Base-by-base conservation (phyloP, 2,113 vertebrate genomes). In the Campylorhamphus procurvoides region DNA sequence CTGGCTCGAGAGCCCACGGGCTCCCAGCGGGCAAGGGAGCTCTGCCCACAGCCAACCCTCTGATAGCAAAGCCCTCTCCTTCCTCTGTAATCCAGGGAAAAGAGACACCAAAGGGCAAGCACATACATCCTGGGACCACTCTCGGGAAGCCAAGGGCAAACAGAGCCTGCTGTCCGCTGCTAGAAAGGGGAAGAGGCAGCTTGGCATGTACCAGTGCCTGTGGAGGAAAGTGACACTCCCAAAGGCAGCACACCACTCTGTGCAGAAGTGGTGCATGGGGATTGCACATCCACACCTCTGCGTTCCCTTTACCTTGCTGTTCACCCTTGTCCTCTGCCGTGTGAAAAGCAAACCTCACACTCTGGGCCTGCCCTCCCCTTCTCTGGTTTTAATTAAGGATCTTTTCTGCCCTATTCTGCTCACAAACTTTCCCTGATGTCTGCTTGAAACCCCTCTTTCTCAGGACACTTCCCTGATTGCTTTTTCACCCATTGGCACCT, bases 211-310 rank as follows among this genome's bases (percentile, higher is more conserved):
- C 10, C 42, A 58, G 35, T 17, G 6, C 14, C 33, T 1, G 0
- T 25, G 42, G 58, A 76, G 73, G 35, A 75, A 93, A 52, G 33
- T 12, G 46, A 27, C 18, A 14, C 33, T 81, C 69, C 13, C 1
- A 5, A 81, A 89, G 81, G n/a, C 12, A 20, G 28, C 49, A 60
- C 1, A 0, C 31, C 3, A 5, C 76, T 86, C 72, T 1, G 1
- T 31, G 47, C 1, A 0, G 55, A 68, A 31, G 25, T 0, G 0
- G 14, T 44, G 37, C 1, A 0, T 4, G 9, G 42, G 37, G 33
- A 27, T 5, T 56, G 46, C 24, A 58, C 2, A 3, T 44, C 47
- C 2, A 3, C 28, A 50, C 18, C 23, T 69, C 63, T 20, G 7
- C 0, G 1, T 42, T 91, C 69, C 52, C 73, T 67, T 89, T 22